Conservation (phyloP, 2,113 vertebrate species). For the Calonectris borealis region DNA sequence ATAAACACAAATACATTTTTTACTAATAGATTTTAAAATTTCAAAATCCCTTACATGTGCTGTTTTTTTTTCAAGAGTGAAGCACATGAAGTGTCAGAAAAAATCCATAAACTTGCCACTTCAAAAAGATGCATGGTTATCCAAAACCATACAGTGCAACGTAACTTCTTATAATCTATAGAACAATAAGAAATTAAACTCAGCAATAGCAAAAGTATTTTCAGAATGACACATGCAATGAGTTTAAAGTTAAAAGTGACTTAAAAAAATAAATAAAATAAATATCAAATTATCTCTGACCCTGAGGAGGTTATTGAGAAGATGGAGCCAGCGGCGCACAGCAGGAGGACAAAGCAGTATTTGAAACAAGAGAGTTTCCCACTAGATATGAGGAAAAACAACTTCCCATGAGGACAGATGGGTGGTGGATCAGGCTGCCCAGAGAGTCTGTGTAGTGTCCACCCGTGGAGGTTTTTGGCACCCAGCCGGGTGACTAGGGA, state of each 20-base stretch:
- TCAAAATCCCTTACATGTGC: neutral
- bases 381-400: neutral
- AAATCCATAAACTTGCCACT: neutral
- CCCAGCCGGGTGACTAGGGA: neutral
- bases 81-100: neutral
- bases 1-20: neutral
- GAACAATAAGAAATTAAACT: neutral
- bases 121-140: neutral
- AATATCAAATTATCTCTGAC: neutral
- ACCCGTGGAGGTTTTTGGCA: rapidly evolving
- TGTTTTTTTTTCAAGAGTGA: neutral
- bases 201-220: neutral
- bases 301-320: neutral
- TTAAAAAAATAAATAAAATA: neutral
- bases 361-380: neutral
- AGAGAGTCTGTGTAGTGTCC: rapidly evolving
- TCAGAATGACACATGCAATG: neutral
- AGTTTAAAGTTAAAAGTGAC: neutral
- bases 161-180: neutral
- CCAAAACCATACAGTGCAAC: neutral
- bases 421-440: neutral
- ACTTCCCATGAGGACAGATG: neutral
- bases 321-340: rapidly evolving
- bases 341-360: neutral
- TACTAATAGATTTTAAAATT: neutral